These are phyloP conservation scores for Macrotrachela quadricornifera DNA, from an alignment of 1,140 invertebrate genomes.

Conservation along the genomic window DNA sequence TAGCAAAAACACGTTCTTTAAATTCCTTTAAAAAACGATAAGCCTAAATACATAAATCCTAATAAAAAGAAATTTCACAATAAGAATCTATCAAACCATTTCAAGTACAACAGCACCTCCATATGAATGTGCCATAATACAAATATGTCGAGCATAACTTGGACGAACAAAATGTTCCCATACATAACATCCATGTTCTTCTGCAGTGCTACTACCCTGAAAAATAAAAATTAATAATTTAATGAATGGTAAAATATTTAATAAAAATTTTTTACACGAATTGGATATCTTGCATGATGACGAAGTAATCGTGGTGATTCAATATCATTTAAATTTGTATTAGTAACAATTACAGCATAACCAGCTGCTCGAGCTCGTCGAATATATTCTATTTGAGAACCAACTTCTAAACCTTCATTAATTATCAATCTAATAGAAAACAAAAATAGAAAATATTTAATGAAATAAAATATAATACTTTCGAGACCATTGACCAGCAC, in stretches of 20 bases:
- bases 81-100: slow-evolving; percentile 32
- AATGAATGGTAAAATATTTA: too few species aligned
- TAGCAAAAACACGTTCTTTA: slow-evolving; percentile 40
- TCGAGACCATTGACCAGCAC: slow-evolving; percentile 58
- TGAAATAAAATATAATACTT: slow-evolving; percentile 20
- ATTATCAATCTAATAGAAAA: slow-evolving; percentile 46
- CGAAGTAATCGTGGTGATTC: slow-evolving; percentile 1
- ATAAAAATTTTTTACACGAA: too few species aligned
- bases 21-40: slow-evolving; percentile 30
- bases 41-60: too few species aligned
- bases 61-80: neutral
- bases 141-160: slow-evolving; percentile 39
- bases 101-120: slow-evolving; percentile 42
- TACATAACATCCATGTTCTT: slow-evolving; percentile 41
- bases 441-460: neutral
- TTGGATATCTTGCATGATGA: too few species aligned
- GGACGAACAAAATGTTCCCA: slow-evolving; percentile 43
- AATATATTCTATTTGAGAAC: slow-evolving; percentile 53
- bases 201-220: slow-evolving; percentile 35
- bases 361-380: slow-evolving; percentile 39
- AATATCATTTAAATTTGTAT: slow-evolving; percentile 46
- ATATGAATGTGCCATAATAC: slow-evolving; percentile 52
- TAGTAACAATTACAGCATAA: slow-evolving; percentile 48
- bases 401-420: slow-evolving; percentile 47
- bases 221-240: slow-evolving; percentile 11